Evolutionary conservation across 2,888 invertebrate species (phyloP), one percentile per base, ranked within the genome.

Genomic region (Peribatodes rhomboidaria): DNA sequence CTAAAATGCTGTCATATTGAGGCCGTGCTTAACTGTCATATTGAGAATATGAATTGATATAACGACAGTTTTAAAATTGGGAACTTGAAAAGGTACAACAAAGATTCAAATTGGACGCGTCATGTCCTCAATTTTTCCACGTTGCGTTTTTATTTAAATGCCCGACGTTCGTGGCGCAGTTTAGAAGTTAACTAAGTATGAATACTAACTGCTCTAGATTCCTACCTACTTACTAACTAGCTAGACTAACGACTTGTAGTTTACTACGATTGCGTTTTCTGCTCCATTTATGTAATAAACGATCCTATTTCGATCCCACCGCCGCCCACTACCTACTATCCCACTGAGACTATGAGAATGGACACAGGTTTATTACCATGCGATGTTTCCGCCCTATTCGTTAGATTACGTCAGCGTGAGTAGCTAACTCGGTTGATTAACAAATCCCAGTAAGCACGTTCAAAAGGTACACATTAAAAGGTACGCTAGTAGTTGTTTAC

Each of bases 371-470:
- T 83, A 83, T 82, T 82, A 77, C 81, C 83, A 78, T 82, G 83
- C 76, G 74, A 83, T 78, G 75, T 84, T 86, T 87, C 85, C 86
- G 83, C 79, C 78, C 80, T 76, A 75, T 77, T 22, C 35, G 39
- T 46, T 1, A 47, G 35, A 31, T 70, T 63, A 66, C 68, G 63
- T 65, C 67, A 67, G 22, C 9, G 0, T 11, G 18, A 20, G 42
- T 79, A 59, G 53, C 11, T 41, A 67, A 54, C 66, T 69, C 71
- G 69, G 42, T 65, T 60, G 68, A 76, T 77, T 76, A 75, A 74
- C 42, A 42, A 42, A 55, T 73, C 70, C 72, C 68, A 68, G 69
- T 10, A 2, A 42, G 42, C 16, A 42, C 18, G 42, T 11, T n/a
- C n/a, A n/a, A n/a, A n/a, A 41, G 9, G 41, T 18, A 41, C 7